phyloP scores from a whole-genome alignment of 2,113 vertebrate genomes.

The Rhynchomys soricoides region DNA sequence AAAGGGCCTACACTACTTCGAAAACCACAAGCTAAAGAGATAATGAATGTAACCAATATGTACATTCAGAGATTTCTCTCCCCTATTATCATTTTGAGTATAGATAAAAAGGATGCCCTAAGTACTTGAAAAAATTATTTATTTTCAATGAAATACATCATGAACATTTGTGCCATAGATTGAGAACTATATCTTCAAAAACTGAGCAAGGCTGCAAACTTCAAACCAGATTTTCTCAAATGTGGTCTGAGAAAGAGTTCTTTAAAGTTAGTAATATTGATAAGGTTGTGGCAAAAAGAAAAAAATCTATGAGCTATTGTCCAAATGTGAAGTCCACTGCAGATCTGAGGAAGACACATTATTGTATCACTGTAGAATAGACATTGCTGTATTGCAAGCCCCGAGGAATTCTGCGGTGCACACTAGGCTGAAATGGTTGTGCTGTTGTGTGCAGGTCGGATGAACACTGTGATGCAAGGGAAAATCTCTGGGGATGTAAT shows the following conservation, averaged over 20 bases:
- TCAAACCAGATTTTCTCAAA: constrained; percentile 24
- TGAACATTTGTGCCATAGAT: background rate
- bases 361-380: background rate
- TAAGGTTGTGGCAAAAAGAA: background rate
- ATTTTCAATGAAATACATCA: background rate
- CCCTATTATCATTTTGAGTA: background rate
- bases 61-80: background rate
- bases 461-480: background rate
- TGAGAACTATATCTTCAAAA: background rate
- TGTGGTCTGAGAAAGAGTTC: background rate
- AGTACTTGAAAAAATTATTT: background rate
- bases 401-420: too few relatives aligned
- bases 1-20: background rate
- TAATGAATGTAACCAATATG: background rate
- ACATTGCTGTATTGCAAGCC: background rate
- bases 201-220: background rate
- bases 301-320: background rate
- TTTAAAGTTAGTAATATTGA: background rate
- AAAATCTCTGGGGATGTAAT: background rate
- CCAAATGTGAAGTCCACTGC: background rate
- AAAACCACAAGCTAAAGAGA: background rate
- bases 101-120: background rate
- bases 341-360: background rate
- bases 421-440: background rate
- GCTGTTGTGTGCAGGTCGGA: background rate